Evolutionary conservation across 2,113 vertebrate genomes (phyloP).

Genomic region (Bostrychus sinensis): DNA sequence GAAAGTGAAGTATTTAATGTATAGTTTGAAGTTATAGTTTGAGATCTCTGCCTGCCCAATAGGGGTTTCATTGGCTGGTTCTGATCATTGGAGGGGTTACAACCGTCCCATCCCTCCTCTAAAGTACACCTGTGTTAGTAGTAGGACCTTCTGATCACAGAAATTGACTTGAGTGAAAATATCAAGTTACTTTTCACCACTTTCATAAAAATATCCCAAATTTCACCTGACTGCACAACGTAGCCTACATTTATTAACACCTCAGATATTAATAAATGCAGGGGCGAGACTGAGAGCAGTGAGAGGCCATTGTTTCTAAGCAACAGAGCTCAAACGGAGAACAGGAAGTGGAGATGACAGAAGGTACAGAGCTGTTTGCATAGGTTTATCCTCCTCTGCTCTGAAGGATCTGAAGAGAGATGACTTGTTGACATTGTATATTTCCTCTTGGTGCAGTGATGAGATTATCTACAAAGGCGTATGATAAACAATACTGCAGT

Average conservation of each 20-base stretch:
- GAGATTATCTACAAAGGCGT: constrained; percentile 25
- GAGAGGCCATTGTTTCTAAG: constrained; percentile 42
- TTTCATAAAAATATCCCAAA: neutral
- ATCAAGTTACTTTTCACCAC: no score
- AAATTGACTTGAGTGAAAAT: no score
- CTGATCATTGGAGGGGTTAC: no score
- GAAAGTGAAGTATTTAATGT: no score
- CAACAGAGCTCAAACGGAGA: constrained; percentile 45
- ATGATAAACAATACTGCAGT: constrained; percentile 25
- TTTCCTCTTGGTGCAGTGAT: constrained; percentile 17
- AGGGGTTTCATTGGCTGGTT: no score
- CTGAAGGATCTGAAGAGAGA: constrained; percentile 13
- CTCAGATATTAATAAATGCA: neutral
- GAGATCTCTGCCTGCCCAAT: no score
- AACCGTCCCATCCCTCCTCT: no score
- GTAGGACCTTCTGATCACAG: no score
- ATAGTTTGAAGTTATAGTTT: no score
- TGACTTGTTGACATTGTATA: constrained; percentile 12
- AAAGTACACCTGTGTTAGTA: no score
- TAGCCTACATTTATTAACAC: no score
- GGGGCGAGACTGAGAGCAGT: neutral
- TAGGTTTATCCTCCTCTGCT: constrained; percentile 4
- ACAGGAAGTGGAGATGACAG: constrained; percentile 18
- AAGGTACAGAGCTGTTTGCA: constrained; percentile 48
- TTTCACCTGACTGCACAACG: neutral